These are phyloP conservation scores for Glaucopsyche alexis DNA, from an alignment of 2,888 invertebrate genomes.

Conservation along the genomic window DNA sequence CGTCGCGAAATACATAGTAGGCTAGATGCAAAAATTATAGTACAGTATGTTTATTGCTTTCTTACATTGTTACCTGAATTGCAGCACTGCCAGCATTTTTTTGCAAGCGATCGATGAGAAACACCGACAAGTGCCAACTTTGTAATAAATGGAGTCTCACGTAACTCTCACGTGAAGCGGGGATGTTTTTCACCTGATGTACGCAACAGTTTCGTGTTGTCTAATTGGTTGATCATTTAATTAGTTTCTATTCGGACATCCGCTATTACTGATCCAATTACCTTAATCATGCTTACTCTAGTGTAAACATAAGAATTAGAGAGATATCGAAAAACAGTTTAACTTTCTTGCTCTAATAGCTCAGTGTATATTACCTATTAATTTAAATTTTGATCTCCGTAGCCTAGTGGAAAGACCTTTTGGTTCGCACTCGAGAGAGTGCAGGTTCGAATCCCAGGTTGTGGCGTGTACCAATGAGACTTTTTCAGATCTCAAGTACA, in stretches of 20 bases:
- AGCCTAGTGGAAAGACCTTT: too few relatives aligned
- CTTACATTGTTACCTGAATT: too few relatives aligned
- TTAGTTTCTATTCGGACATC: constrained; percentile 29
- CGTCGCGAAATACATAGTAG: too few relatives aligned
- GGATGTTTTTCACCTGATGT: not conserved
- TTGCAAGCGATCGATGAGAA: not conserved
- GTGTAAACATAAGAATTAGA: not conserved
- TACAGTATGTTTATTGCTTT: too few relatives aligned
- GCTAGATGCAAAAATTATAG: too few relatives aligned
- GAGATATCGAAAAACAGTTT: not conserved
- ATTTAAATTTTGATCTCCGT: too few relatives aligned
- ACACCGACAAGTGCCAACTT: not conserved
- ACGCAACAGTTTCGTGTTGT: not conserved
- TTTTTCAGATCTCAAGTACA: too few relatives aligned
- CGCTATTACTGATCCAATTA: constrained; percentile 27
- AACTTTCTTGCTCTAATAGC: too few relatives aligned
- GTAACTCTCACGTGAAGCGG: not conserved
- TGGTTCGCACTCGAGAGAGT: too few relatives aligned
- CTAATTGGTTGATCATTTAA: constrained; percentile 8
- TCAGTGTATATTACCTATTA: too few relatives aligned
- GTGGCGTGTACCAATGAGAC: too few relatives aligned
- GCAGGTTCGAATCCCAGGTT: too few relatives aligned
- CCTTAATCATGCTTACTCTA: constrained; percentile 6
- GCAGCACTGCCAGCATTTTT: not conserved
- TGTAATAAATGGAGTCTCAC: not conserved